A percentile compares a stretch with the other conserved stretches of the same genome.
Conservation (phyloP, 2,888 invertebrate species). For the Cremastobaeus sp. region DNA sequence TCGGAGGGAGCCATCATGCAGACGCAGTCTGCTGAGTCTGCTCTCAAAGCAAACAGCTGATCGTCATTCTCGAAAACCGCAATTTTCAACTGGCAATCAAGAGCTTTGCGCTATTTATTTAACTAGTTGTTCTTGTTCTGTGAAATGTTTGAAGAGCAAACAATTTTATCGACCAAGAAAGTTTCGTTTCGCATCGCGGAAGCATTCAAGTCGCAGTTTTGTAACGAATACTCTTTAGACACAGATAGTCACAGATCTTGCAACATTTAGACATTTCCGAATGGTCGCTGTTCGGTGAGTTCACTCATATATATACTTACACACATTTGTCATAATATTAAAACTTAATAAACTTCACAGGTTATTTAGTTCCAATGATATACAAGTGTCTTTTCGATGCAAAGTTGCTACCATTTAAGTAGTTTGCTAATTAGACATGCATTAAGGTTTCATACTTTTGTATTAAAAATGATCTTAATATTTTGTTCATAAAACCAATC, state of each 20-base stretch:
- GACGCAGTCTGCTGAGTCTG: no score
- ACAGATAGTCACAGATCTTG: constrained; percentile 22
- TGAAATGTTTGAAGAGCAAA: constrained; percentile 12
- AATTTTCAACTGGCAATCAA: constrained; percentile 11
- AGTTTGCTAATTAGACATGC: constrained; percentile 3
- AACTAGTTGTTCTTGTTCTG: not conserved
- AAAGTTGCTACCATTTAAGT: no score
- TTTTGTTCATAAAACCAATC: no score
- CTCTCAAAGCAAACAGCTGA: constrained; percentile 28
- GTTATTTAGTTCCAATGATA: no score
- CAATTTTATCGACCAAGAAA: constrained; percentile 7
- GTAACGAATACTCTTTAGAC: constrained; percentile 13
- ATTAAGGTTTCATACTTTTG: not conserved
- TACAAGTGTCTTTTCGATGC: no score
- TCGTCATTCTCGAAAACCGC: constrained; percentile 21
- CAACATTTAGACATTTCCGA: constrained; percentile 44
- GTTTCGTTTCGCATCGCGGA: not conserved
- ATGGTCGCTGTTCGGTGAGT: constrained; percentile 42
- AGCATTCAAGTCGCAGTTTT: constrained; percentile 17
- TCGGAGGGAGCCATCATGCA: no score
- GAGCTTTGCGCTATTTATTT: not conserved
- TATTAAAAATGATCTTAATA: no score
- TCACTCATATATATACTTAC: constrained; percentile 4
- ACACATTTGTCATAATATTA: constrained; percentile 8
- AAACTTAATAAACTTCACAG: not conserved